A percentile compares a stretch with the other conserved stretches of the same genome.
Evolutionary conservation across 92 coral and sea anemone species (phyloP).

Genomic region (Plumapathes pennacea): DNA sequence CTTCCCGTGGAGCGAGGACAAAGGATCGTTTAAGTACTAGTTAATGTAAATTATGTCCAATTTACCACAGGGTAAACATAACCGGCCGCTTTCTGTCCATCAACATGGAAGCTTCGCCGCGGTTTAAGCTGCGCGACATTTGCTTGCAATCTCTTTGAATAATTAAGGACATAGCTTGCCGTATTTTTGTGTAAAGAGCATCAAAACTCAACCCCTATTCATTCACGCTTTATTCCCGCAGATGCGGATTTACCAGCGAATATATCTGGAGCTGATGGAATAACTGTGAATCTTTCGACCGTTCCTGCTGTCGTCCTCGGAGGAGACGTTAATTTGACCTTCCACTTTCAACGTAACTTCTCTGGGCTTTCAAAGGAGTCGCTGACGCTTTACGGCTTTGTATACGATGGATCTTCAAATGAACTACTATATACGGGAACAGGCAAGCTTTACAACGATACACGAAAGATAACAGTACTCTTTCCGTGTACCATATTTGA

Average conservation of each 20-base stretch:
- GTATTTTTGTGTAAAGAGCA: neutral
- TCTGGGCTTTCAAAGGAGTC: conserved; percentile 20
- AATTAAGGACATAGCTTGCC: too few relatives aligned
- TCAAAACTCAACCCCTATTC: neutral
- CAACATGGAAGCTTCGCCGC: too few relatives aligned
- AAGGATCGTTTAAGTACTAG: conserved; percentile 71
- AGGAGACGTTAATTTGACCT: conserved; percentile 67
- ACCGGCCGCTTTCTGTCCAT: neutral
- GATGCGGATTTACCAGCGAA: conserved; percentile 18
- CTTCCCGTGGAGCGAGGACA: conserved; percentile 45
- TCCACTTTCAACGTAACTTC: conserved; percentile 49
- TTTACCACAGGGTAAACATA: conserved; percentile 36
- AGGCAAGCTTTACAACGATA: conserved; percentile 9
- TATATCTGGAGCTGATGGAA: conserved; percentile 1
- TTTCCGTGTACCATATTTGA: conserved; percentile 79
- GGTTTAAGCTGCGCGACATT: too few relatives aligned
- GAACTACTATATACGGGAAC: conserved; percentile 33
- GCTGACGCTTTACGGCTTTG: conserved; percentile 26
- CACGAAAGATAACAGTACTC: conserved; percentile 25
- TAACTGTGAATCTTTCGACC: conserved; percentile 25
- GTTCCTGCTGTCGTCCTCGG: conserved; percentile 40
- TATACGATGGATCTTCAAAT: conserved; percentile 13
- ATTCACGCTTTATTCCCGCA: too few relatives aligned
- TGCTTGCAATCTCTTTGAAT: too few relatives aligned
- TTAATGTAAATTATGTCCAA: conserved; percentile 37